Conservation (phyloP, 2,113 vertebrate genomes). For the Platycercus adscitus region DNA sequence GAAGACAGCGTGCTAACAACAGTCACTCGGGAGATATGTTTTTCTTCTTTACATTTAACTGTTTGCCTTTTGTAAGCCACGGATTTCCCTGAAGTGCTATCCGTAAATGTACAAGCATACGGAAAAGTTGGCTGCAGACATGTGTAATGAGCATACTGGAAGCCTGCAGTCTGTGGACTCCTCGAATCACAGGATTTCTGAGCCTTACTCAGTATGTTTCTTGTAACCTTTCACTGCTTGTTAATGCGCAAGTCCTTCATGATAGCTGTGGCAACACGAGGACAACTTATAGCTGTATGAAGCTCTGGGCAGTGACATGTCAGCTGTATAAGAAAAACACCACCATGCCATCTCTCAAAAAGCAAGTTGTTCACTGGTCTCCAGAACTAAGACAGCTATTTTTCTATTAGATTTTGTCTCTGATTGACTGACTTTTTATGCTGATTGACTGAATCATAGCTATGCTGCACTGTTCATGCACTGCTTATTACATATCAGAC, state of each 20-base stretch:
- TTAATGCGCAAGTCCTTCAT: not conserved
- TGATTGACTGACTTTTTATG: not conserved
- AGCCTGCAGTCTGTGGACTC: not conserved
- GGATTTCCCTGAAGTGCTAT: slow-evolving; percentile 20
- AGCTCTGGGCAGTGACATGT: not conserved
- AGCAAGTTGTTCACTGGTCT: not conserved
- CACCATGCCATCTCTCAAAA: not conserved
- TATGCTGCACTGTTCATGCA: not conserved
- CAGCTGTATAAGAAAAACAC: not conserved
- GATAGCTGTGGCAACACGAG: not conserved
- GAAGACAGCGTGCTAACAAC: slow-evolving; percentile 27
- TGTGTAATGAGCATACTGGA: not conserved
- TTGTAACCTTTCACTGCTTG: not conserved
- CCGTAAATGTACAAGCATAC: not conserved
- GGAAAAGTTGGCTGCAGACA: not conserved
- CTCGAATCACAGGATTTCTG: not conserved
- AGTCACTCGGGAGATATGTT: slow-evolving; percentile 38
- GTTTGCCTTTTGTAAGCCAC: slow-evolving; percentile 47
- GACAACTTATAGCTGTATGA: not conserved
- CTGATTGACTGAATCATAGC: not conserved
- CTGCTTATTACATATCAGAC: not conserved
- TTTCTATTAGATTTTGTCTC: not conserved
- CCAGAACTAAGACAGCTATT: not conserved
- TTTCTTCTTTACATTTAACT: slow-evolving; percentile 48
- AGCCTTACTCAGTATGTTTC: not conserved